A percentile compares a stretch with the other conserved stretches of the same genome.
phyloP scores from a whole-genome alignment of 64 coral and sea anemone genomes.

The Dendronephthya gigantea region DNA sequence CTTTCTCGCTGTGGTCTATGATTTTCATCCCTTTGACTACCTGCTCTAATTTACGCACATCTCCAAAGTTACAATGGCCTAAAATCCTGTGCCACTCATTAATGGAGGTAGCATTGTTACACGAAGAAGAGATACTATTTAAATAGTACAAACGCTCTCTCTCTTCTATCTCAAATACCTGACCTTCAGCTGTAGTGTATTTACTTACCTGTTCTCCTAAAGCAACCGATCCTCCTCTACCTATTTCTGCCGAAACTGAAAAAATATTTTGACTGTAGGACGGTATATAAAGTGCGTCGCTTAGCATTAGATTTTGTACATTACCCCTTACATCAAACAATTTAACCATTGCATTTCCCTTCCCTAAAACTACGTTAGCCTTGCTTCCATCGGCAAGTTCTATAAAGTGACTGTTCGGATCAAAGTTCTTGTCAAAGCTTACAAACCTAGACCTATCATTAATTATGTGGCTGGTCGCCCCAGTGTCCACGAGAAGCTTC shows the following conservation, averaged over 20 bases:
- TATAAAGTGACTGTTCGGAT: too few relatives aligned
- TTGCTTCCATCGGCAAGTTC: too few relatives aligned
- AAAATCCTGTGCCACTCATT: conserved; percentile 25
- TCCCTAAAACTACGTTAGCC: too few relatives aligned
- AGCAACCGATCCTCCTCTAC: background rate
- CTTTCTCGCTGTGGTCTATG: background rate
- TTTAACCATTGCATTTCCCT: too few relatives aligned
- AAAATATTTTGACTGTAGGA: background rate
- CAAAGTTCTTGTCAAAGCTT: too few relatives aligned
- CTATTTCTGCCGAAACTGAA: background rate
- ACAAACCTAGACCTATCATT: too few relatives aligned
- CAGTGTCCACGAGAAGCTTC: too few relatives aligned
- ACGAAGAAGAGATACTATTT: background rate
- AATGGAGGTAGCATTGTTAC: background rate
- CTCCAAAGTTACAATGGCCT: conserved; percentile 20
- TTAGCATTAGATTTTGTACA: too few relatives aligned
- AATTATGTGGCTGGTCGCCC: too few relatives aligned
- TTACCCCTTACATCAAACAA: too few relatives aligned
- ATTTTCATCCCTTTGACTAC: conserved; percentile 24
- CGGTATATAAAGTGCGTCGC: too few relatives aligned
- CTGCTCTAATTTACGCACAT: conserved; percentile 13
- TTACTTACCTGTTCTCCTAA: background rate
- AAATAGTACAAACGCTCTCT: background rate
- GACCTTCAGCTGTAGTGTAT: too few relatives aligned
- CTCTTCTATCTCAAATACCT: background rate